Evolutionary conservation across 2,797 vertebrate species (phyloP).

Genomic region (Artibeus lituratus): DNA sequence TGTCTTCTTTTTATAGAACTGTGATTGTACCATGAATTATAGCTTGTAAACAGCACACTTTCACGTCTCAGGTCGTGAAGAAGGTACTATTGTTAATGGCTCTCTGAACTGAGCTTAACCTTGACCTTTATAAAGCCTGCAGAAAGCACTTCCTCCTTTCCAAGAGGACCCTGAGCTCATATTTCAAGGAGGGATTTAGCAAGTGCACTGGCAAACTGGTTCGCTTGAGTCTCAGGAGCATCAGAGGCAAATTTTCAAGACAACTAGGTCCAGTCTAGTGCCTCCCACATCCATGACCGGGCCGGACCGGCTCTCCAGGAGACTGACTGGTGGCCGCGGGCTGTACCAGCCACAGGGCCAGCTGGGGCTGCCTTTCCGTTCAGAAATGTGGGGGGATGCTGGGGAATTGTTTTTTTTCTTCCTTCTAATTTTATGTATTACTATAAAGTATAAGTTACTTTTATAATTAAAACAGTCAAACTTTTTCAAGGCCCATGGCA

Average conservation of each 20-base stretch:
- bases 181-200: neutral
- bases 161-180: fast-evolving
- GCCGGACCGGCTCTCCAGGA: fast-evolving
- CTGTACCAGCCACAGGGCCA: neutral
- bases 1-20: neutral
- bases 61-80: fast-evolving
- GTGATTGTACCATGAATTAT: neutral
- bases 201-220: neutral
- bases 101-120: neutral
- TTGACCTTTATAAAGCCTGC: too few species aligned
- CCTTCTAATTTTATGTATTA: neutral
- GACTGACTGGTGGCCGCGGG: fast-evolving
- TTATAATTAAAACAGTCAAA: neutral
- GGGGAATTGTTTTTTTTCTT: neutral
- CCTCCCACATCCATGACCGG: fast-evolving
- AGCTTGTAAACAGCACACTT: neutral
- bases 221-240: neutral
- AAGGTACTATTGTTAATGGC: neutral
- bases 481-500: neutral
- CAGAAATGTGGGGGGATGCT: neutral
- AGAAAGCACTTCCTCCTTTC: neutral
- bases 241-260: neutral
- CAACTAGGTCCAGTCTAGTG: fast-evolving
- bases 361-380: neutral
- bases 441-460: neutral